These are phyloP conservation scores for Mylabris sibirica DNA, from an alignment of 2,888 invertebrate species.

Conservation along the genomic window DNA sequence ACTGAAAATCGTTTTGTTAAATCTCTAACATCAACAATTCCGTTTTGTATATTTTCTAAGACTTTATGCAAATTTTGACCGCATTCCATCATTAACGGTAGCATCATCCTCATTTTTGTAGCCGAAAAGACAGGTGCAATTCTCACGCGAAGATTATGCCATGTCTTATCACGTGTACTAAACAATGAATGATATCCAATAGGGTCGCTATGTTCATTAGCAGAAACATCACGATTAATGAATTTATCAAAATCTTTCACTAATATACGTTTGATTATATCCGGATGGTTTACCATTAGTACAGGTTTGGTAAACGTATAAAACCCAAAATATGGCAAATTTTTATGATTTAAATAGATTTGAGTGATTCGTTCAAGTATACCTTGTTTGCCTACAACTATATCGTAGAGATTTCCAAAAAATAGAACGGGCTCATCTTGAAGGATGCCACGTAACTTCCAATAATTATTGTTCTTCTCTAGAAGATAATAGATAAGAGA, in stretches of 20 bases:
- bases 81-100: constrained; percentile 60
- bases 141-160: constrained; percentile 64
- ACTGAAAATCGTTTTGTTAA: constrained; percentile 28
- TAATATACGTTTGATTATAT: constrained; percentile 60
- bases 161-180: constrained; percentile 60
- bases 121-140: constrained; percentile 65
- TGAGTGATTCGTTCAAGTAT: constrained; percentile 12
- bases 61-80: constrained; percentile 48
- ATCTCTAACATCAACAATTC: constrained; percentile 21
- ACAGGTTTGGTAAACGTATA: constrained; percentile 62
- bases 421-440: constrained; percentile 19
- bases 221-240: constrained; percentile 59
- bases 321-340: constrained; percentile 58
- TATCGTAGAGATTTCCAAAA: constrained; percentile 24
- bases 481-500: neutral
- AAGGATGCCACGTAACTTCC: constrained; percentile 12
- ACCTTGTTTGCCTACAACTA: constrained; percentile 14
- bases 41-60: constrained; percentile 8
- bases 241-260: constrained; percentile 62
- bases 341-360: constrained; percentile 42
- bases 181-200: constrained; percentile 58
- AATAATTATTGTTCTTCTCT: constrained; percentile 19
- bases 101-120: constrained; percentile 65
- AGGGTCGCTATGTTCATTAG: constrained; percentile 58
- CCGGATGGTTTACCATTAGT: constrained; percentile 59